Evolutionary conservation across 2,113 vertebrate species (phyloP), one percentile per base, ranked within the genome.

Genomic region (Glaucomys volans): DNA sequence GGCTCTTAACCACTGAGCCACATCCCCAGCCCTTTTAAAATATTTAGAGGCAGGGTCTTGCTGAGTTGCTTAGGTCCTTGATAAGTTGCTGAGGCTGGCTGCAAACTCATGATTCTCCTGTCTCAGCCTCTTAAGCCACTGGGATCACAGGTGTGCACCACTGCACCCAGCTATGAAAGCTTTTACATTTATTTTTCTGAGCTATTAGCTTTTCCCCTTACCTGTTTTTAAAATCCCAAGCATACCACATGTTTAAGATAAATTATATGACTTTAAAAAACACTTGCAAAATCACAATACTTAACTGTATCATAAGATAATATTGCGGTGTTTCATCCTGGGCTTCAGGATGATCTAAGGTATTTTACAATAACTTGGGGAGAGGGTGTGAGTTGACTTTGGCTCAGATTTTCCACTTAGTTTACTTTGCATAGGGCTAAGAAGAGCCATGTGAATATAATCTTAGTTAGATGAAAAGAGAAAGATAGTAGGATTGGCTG

Each of bases 191-290:
- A 52, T 74, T 75, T 64, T 79, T 85, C 18, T 64, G 40, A 57
- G 7, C 62, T 72, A 11, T 87, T n/a, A 52, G 12, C 6, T 76
- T 92, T 95, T 47, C 24, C 52, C 40, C 14, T 69, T 59, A 66
- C 7, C 22, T 37, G 17, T 79, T 9, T 72, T 72, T 84, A 79
- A 85, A 92, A 86, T 85, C 26, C 7, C 44, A 79, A 32, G 54
- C 57, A 74, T 84, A 74, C n/a, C 32, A 40, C 37, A 66, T 44
- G 84, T 57, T 96, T 92, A 82, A 76, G 82, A 76, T 28, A 75
- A 47, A 75, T 75, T 4, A 57, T 71, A 32, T 26, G 47, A 37
- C 42, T 89, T 87, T 74, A 67, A 85, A 80, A 62, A 85, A 64
- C n/a, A 74, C 42, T 30, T 67, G 4, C 30, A 71, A 85, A 66